phyloP scores from a whole-genome alignment of 2,797 vertebrate species.

The Micromesistius poutassou region DNA sequence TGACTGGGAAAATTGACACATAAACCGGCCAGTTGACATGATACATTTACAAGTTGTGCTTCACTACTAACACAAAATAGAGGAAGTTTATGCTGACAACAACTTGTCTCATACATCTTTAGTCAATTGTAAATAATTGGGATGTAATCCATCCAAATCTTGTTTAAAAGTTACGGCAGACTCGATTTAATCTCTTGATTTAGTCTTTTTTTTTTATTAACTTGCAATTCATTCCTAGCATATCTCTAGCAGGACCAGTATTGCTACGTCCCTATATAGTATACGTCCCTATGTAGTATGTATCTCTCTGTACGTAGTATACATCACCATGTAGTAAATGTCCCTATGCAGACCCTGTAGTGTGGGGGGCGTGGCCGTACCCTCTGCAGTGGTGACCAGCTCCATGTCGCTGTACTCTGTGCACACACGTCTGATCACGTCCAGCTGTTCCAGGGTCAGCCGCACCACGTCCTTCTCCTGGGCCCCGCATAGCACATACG shows the following conservation, averaged over 20 bases:
- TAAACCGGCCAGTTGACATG: too few species aligned
- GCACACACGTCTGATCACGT: constrained; percentile 85
- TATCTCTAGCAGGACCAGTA: not conserved
- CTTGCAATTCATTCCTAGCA: not conserved
- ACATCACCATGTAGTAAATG: too few species aligned
- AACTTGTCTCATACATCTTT: not conserved
- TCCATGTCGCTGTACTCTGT: constrained; percentile 78
- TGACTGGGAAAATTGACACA: too few species aligned
- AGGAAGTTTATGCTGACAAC: too few species aligned
- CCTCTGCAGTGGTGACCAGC: constrained; percentile 77
- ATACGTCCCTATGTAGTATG: not conserved
- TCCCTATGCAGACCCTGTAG: not conserved
- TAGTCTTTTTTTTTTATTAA: not conserved
- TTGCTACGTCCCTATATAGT: not conserved
- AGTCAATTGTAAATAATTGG: not conserved
- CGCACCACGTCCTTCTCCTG: constrained; percentile 87
- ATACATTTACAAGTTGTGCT: not conserved
- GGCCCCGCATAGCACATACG: constrained; percentile 83
- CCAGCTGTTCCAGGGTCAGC: constrained; percentile 91
- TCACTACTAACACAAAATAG: too few species aligned
- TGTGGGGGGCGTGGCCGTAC: constrained; percentile 53
- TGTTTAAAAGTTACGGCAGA: not conserved
- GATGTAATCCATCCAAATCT: not conserved
- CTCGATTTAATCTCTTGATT: too few species aligned
- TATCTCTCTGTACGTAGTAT: too few species aligned